Evolutionary conservation across 2,797 vertebrate species (phyloP), one percentile per base, ranked within the genome.

Genomic region (Heterohyrax brucei): DNA sequence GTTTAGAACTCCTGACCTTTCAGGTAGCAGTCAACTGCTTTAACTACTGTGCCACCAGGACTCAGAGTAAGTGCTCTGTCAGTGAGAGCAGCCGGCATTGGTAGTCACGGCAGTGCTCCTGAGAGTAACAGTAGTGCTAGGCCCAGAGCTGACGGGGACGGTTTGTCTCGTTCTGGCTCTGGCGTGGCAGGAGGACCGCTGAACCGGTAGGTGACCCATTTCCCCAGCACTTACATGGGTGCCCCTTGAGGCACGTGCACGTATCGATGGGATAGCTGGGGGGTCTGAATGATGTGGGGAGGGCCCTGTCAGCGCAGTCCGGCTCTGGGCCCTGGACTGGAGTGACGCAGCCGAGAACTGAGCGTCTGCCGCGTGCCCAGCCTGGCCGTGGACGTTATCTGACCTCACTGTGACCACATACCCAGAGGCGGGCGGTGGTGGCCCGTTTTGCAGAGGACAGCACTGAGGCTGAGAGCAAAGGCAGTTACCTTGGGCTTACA

Each of bases 331-430:
- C 24, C 10, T 46, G 53, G 22, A n/a, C 72, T n/a, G 9, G 66
- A 28, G 22, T 30, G 14, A 72, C 10, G 22, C 3, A 0, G 46
- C 30, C 61, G 0, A 53, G 46, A 72, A 56, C 73, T 24, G 13
- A 46, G 77, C 28, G 28, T 30, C 68, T n/a, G 5, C 76, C 14
- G 9, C 81, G 66, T 28, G 2, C 64, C 76, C 66, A 2, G 33
- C 62, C 9, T 0, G 12, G 56, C 48, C 26, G 1, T 1, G 24
- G 70, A 22, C 46, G 4, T 22, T 13, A 33, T 0, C 16, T 26
- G 9, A 2, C 53, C 26, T 50, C 30, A 2, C 53, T 72, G 82
- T 82, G 70, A 53, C 19, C 2, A 56, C 0, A 0, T 44, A 68
- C 48, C 94, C 3, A n/a, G 44, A 18, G 59, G 26, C 24, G 18